These are phyloP conservation scores for Platycheirus albimanus DNA, from an alignment of 2,888 invertebrate genomes.

Conservation along the genomic window DNA sequence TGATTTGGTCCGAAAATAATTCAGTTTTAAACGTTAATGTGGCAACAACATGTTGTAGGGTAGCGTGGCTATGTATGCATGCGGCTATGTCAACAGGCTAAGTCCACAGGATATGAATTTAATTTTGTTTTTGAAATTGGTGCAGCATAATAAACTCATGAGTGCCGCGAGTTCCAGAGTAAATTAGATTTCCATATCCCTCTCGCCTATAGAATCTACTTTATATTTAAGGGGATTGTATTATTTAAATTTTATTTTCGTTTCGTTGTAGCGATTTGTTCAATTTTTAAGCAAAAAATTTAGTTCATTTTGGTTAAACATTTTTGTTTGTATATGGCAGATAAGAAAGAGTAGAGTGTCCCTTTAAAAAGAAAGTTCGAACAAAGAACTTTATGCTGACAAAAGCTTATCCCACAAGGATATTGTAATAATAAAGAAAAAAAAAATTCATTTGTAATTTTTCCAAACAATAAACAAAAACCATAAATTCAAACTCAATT, in stretches of 20 bases:
- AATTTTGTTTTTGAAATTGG: constrained; percentile 48
- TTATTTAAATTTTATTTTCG: not conserved
- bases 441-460: constrained; percentile 6
- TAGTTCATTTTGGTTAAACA: too few species aligned
- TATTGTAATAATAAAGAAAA: not conserved
- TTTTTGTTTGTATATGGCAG: too few species aligned
- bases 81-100: constrained; percentile 46
- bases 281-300: too few species aligned
- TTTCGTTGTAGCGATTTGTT: not conserved
- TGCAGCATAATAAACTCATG: not conserved
- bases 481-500: constrained; percentile 60
- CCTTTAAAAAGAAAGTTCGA: not conserved
- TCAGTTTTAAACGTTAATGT: constrained; percentile 69
- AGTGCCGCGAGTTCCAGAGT: constrained; percentile 5
- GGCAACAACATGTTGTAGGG: constrained; percentile 52
- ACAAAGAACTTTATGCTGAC: not conserved
- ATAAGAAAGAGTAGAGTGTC: not conserved
- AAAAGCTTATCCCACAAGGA: not conserved
- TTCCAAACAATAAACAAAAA: constrained; percentile 49
- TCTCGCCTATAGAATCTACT: not conserved
- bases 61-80: not conserved
- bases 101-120: constrained; percentile 64
- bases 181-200: constrained; percentile 50
- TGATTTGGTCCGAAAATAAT: constrained; percentile 66
- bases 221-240: not conserved